Percentiles rank a stretch among this genome's conserved stretches.
These are phyloP conservation scores for Leptonema lineaticorne DNA, from an alignment of 1,140 invertebrate species.

Conservation along the genomic window DNA sequence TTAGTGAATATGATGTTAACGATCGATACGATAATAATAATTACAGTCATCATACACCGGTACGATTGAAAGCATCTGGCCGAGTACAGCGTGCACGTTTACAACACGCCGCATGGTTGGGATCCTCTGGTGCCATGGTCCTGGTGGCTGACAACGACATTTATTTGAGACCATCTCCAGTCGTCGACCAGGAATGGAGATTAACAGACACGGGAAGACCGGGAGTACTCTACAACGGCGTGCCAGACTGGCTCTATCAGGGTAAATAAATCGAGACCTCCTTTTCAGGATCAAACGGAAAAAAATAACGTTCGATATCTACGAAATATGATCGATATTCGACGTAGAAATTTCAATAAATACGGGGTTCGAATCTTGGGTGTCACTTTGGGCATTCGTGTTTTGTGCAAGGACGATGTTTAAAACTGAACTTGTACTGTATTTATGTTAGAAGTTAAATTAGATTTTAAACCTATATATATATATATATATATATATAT, in stretches of 20 bases:
- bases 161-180: slow-evolving; percentile 71
- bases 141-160: slow-evolving; percentile 85
- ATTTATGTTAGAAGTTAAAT: background rate
- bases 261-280: no score
- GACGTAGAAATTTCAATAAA: no score
- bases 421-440: background rate
- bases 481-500: background rate
- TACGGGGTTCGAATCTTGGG: no score
- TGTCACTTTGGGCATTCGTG: no score
- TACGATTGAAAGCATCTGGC: slow-evolving; percentile 66
- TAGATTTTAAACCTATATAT: background rate
- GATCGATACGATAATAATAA: background rate
- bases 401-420: no score
- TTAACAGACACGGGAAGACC: slow-evolving; percentile 75
- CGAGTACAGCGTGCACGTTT: slow-evolving; percentile 70
- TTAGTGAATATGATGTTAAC: no score
- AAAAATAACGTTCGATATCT: no score
- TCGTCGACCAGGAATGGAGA: slow-evolving; percentile 60
- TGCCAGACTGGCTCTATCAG: slow-evolving; percentile 94
- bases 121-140: slow-evolving; percentile 68
- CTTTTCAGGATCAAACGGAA: no score
- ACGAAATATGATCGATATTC: no score
- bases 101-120: slow-evolving; percentile 77
- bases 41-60: slow-evolving; percentile 76
- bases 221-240: slow-evolving; percentile 82